phyloP scores from a whole-genome alignment of 2,888 invertebrate genomes.

The Cantharis rustica region DNA sequence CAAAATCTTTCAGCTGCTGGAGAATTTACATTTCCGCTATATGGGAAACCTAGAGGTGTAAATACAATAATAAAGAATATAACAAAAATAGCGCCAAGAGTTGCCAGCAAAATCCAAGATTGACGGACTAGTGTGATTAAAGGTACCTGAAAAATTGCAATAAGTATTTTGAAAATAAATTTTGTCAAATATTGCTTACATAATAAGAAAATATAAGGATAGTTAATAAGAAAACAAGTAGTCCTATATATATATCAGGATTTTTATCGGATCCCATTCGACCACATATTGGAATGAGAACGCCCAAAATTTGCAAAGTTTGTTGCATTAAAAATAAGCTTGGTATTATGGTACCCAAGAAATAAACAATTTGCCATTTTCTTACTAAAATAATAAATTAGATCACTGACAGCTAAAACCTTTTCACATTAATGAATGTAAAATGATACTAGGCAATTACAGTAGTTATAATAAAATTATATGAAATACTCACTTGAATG shows the following conservation, averaged over 20 bases:
- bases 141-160: slow-evolving; percentile 40
- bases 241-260: slow-evolving; percentile 56
- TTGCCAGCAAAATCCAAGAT: slow-evolving; percentile 38
- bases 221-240: slow-evolving; percentile 50
- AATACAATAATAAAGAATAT: slow-evolving; percentile 58
- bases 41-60: slow-evolving; percentile 73
- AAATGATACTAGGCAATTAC: background rate
- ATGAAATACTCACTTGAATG: slow-evolving; percentile 31
- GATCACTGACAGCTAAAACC: background rate
- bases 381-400: slow-evolving; percentile 26
- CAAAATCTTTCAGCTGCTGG: slow-evolving; percentile 71
- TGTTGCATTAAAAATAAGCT: slow-evolving; percentile 28
- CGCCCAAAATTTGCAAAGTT: slow-evolving; percentile 12
- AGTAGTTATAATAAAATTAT: background rate
- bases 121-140: slow-evolving; percentile 42
- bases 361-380: slow-evolving; percentile 34
- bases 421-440: background rate
- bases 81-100: slow-evolving; percentile 40
- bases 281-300: slow-evolving; percentile 53
- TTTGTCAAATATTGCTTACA: slow-evolving; percentile 41
- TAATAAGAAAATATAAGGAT: slow-evolving; percentile 53
- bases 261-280: slow-evolving; percentile 56
- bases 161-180: background rate
- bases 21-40: slow-evolving; percentile 61
- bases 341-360: slow-evolving; percentile 33